phyloP scores from a whole-genome alignment of 2,888 invertebrate species.

The Andrena flavipes region DNA sequence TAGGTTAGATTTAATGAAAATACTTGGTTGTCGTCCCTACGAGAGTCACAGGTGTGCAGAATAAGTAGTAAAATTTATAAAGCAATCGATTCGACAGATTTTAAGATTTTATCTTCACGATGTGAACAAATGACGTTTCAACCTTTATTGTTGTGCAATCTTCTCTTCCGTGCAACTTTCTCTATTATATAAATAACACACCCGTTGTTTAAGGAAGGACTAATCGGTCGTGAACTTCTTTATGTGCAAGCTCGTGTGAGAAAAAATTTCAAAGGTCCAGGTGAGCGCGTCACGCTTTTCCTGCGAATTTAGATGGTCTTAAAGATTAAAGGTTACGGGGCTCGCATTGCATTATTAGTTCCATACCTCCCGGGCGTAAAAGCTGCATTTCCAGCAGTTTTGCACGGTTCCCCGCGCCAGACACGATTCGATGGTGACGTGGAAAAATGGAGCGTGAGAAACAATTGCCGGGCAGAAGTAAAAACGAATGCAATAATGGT shows the following conservation, averaged over 20 bases:
- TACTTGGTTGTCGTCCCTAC: no score
- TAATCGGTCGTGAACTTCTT: slow-evolving; percentile 19
- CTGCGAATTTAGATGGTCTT: slow-evolving; percentile 10
- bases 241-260: neutral
- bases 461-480: neutral
- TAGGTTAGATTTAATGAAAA: no score
- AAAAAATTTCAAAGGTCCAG: neutral
- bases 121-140: no score
- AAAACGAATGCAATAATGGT: neutral
- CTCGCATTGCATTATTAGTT: neutral
- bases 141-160: neutral
- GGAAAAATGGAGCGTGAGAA: neutral
- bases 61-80: no score
- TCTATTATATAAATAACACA: slow-evolving; percentile 2
- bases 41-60: no score
- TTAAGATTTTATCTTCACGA: no score
- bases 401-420: neutral
- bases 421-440: slow-evolving; percentile 5
- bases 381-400: slow-evolving; percentile 5
- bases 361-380: neutral
- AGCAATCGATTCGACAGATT: no score
- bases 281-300: neutral
- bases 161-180: neutral
- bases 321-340: slow-evolving; percentile 20
- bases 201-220: neutral